Evolutionary conservation across 2,888 invertebrate species (phyloP), one percentile per base, ranked within the genome.

Genomic region (Campopleginae sp.): DNA sequence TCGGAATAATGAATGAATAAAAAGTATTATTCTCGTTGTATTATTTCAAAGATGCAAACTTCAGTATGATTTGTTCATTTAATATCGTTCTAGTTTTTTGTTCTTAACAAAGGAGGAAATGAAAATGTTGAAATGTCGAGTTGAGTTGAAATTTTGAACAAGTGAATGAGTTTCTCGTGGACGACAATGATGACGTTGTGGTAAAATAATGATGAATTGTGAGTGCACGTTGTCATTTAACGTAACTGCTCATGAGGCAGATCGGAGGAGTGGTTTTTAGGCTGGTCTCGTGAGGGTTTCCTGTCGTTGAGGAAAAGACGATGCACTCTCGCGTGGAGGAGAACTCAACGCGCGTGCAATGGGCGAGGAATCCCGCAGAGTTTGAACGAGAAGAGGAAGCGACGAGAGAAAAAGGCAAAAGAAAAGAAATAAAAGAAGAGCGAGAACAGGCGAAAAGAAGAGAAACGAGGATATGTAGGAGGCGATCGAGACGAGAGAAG

Each of bases 291-390:
- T 61, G 79, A 61, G 66, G 78, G 6, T 79, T 74, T 17, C 12
- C 44, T 44, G 70, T 75, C 63, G 79, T 44, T 75, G 51, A 17
- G 31, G 23, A 7, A 42, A 17, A 19, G 63, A 75, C 71, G 54
- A 79, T 75, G 84, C 86, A 66, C 80, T 80, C 84, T 82, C 63
- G 86, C 78, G 86, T 79, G 85, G 83, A 82, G 66, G 65, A 79
- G 78, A 75, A 54, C 19, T 33, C 58, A 61, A 74, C 70, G 79
- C 80, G 63, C 72, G 71, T 42, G 70, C 70, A 66, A 80, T 44
- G 54, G 65, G 66, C 74, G 85, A 70, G 72, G 33, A 58, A 51
- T 14, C 31, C 23, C 51, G 80, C 75, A 38, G 71, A 19, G 75
- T 48, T 66, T 44, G 80, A 66, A 72, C n/a, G 27, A 84, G 74